A percentile compares a stretch with the other conserved stretches of the same genome.
These are phyloP conservation scores for Calyptomena viridis DNA, from an alignment of 2,113 vertebrate species.

Conservation along the genomic window DNA sequence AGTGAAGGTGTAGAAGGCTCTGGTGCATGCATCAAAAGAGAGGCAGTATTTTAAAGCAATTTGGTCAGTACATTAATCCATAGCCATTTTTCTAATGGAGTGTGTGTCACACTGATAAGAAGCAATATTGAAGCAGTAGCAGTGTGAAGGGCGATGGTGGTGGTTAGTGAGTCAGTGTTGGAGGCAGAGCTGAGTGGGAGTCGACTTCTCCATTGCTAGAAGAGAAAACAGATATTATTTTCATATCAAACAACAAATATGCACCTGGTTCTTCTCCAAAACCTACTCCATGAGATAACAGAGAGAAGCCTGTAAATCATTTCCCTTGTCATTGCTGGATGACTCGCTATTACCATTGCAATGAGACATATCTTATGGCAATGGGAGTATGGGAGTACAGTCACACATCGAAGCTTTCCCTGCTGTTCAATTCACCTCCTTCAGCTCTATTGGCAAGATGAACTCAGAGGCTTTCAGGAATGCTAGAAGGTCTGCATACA, in stretches of 20 bases:
- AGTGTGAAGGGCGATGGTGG: fast-evolving
- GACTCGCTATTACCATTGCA: neutral
- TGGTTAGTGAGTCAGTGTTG: fast-evolving
- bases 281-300: neutral
- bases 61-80: neutral
- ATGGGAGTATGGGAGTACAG: too few species aligned
- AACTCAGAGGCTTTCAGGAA: neutral
- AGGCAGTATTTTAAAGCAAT: neutral
- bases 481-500: neutral
- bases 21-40: neutral
- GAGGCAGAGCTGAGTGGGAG: neutral
- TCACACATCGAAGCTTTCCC: neutral
- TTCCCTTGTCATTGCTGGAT: neutral
- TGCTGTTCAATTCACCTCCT: neutral
- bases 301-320: neutral
- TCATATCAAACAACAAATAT: neutral
- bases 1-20: neutral
- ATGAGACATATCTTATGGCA: neutral
- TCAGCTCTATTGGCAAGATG: neutral
- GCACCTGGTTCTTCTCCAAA: neutral
- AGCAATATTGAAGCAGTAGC: neutral
- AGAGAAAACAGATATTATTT: neutral
- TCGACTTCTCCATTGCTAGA: fast-evolving
- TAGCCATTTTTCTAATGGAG: neutral
- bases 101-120: neutral